These are phyloP conservation scores for Tachycineta bicolor DNA, from an alignment of 2,113 vertebrate species.

Conservation along the genomic window DNA sequence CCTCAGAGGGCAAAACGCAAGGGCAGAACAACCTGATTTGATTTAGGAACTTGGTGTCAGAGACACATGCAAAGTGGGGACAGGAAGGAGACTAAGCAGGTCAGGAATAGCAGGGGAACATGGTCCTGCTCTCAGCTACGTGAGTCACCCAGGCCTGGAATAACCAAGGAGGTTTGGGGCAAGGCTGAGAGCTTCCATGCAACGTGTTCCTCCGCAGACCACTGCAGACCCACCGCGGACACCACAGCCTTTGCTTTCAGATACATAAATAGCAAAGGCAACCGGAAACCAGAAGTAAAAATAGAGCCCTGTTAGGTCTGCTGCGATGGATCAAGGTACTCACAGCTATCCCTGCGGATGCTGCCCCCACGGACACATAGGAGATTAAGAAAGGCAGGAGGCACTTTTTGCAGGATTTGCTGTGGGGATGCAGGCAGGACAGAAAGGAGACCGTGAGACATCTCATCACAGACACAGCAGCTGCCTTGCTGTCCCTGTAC, in stretches of 20 bases:
- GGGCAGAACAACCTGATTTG: constrained; percentile 32
- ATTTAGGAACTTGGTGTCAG: constrained; percentile 25
- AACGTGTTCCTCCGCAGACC: not conserved
- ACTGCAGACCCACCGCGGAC: not conserved
- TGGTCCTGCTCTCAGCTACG: not conserved
- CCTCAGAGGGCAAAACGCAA: not conserved
- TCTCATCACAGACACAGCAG: not conserved
- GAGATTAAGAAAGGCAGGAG: not conserved
- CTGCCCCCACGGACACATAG: not conserved
- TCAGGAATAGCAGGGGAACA: constrained; percentile 8
- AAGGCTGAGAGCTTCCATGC: not conserved
- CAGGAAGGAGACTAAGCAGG: not conserved
- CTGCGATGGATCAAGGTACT: not conserved
- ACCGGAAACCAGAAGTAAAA: constrained; percentile 31
- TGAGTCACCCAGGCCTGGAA: not conserved
- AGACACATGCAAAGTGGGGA: not conserved
- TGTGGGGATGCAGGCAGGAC: not conserved
- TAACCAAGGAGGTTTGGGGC: not conserved
- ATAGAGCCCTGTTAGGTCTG: not conserved
- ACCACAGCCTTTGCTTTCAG: not conserved
- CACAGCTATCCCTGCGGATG: not conserved
- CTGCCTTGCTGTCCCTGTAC: constrained; percentile 62
- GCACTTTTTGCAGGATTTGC: not conserved
- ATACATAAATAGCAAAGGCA: constrained; percentile 34
- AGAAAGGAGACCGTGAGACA: not conserved